Percentiles rank a stretch among this genome's conserved stretches.
Evolutionary conservation across 2,888 invertebrate genomes (phyloP).

Genomic region (Watsonalla binaria): DNA sequence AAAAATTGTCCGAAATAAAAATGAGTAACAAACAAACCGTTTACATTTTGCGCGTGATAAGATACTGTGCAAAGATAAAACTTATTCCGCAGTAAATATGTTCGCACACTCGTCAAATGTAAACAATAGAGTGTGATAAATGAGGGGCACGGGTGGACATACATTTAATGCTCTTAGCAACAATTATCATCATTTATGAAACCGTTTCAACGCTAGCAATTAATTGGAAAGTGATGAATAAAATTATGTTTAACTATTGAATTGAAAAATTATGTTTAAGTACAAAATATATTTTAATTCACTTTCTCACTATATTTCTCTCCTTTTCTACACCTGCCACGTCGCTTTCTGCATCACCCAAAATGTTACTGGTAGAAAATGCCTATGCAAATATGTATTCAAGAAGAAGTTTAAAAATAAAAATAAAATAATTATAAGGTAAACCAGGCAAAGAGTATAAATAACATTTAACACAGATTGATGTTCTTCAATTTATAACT

Average conservation of each 20-base stretch:
- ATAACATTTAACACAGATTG: no score
- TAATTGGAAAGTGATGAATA: no score
- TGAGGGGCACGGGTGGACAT: slow-evolving; percentile 19
- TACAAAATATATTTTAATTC: not conserved
- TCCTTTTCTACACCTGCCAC: no score
- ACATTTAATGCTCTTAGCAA: slow-evolving; percentile 12
- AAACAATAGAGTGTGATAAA: slow-evolving; percentile 23
- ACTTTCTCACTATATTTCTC: no score
- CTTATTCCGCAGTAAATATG: slow-evolving; percentile 31
- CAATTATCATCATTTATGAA: slow-evolving; percentile 9
- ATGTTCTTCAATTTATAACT: no score
- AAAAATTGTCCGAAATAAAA: slow-evolving; percentile 1
- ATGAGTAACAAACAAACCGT: slow-evolving; percentile 9
- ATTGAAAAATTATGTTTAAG: not conserved
- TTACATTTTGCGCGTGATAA: slow-evolving; percentile 25
- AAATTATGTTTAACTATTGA: no score
- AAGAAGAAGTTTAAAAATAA: no score
- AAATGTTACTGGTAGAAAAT: no score
- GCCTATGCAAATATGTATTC: no score
- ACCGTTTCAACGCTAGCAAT: not conserved
- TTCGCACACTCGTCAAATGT: slow-evolving; percentile 16
- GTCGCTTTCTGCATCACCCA: no score
- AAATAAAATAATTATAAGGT: no score
- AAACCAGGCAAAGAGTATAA: no score
- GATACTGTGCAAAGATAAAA: slow-evolving; percentile 27